Conservation (phyloP, 2,113 vertebrate species). For the Petrocephalus zakoni region DNA sequence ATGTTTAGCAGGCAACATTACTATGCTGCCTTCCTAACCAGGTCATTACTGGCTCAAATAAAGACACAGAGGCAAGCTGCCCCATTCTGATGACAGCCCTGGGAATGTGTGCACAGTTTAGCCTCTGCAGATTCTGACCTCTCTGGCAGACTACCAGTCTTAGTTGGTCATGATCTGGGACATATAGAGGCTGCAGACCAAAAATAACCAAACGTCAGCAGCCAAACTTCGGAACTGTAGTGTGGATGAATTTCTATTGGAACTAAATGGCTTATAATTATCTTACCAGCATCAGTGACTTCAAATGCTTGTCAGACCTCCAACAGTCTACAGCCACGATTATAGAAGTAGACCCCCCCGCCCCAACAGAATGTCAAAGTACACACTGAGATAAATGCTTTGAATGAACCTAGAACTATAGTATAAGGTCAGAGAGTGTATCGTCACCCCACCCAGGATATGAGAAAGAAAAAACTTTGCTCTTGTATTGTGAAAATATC, state of each 20-base stretch:
- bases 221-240: background rate
- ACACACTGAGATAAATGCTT: background rate
- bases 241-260: constrained; percentile 15
- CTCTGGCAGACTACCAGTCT: background rate
- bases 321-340: constrained; percentile 11
- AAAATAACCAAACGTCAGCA: background rate
- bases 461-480: background rate
- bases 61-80: constrained; percentile 19
- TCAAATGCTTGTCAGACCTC: constrained; percentile 17
- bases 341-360: background rate
- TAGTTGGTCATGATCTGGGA: constrained; percentile 11
- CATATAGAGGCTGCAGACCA: constrained; percentile 2
- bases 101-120: constrained; percentile 2
- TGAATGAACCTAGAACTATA: background rate
- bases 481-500: background rate
- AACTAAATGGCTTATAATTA: constrained; percentile 17
- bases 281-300: constrained; percentile 14
- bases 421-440: background rate
- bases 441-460: background rate
- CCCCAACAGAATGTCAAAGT: background rate
- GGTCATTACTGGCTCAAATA: constrained; percentile 22
- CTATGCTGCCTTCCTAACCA: background rate
- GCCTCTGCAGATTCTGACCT: background rate
- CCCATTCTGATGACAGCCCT: constrained; percentile 24
- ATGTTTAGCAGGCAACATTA: background rate